These are phyloP conservation scores for Drosophila koepferae DNA, from an alignment of 2,888 invertebrate species.

Conservation along the genomic window DNA sequence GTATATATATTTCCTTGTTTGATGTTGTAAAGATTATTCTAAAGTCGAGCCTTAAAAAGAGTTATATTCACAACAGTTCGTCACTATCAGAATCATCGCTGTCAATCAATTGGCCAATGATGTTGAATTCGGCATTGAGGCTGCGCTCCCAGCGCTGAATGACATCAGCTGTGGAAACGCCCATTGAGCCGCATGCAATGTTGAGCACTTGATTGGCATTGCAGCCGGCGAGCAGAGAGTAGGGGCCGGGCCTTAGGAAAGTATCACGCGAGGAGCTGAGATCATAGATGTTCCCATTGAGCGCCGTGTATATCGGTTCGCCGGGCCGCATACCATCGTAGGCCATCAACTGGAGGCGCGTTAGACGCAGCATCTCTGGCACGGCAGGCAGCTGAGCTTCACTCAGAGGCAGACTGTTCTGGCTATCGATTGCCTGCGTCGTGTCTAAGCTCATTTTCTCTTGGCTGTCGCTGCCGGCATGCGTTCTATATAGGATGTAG, in stretches of 20 bases:
- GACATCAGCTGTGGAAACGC: constrained; percentile 32
- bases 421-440: neutral
- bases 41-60: neutral
- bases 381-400: neutral
- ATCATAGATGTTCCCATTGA: constrained; percentile 70
- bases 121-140: constrained; percentile 58
- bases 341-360: constrained; percentile 29
- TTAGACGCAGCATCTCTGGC: constrained; percentile 31
- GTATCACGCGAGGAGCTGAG: constrained; percentile 44
- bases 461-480: neutral
- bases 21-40: neutral
- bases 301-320: constrained; percentile 63
- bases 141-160: constrained; percentile 59
- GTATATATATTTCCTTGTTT: neutral
- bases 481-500: neutral
- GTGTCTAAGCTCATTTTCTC: neutral
- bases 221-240: constrained; percentile 61
- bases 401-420: neutral
- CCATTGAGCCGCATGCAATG: constrained; percentile 54
- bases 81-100: constrained; percentile 25
- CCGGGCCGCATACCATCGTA: constrained; percentile 43
- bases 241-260: constrained; percentile 36
- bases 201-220: constrained; percentile 61
- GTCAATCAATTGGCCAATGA: constrained; percentile 59
- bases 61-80: neutral